These are phyloP conservation scores for Caenorhabditis doughertyi DNA, from an alignment of 2,888 invertebrate genomes.

Conservation along the genomic window DNA sequence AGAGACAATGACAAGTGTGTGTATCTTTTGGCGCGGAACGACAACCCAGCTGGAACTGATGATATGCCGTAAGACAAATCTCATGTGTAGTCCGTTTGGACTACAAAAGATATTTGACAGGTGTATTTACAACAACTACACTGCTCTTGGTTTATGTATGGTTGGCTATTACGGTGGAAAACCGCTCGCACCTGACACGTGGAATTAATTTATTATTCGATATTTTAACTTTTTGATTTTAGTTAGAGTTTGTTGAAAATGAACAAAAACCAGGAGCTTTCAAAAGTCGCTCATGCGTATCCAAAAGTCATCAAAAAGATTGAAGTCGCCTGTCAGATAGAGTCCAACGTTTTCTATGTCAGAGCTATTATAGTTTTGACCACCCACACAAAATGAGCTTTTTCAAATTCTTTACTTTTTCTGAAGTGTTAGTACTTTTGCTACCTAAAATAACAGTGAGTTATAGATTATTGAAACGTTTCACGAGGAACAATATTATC, in stretches of 20 bases:
- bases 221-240: background rate
- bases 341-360: no score
- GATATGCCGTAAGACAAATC: constrained; percentile 3
- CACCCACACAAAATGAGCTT: no score
- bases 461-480: background rate
- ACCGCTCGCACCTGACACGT: background rate
- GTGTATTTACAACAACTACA: background rate
- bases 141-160: background rate
- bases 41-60: background rate
- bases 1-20: constrained; percentile 5
- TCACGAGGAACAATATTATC: background rate
- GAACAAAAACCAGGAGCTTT: no score
- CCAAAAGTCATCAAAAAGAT: no score
- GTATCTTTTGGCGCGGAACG: background rate
- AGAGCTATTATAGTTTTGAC: no score
- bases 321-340: no score
- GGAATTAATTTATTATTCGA: background rate
- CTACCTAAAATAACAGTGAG: background rate
- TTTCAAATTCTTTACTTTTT: no score
- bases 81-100: no score
- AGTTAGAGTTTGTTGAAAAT: background rate
- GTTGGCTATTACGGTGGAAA: constrained; percentile 18
- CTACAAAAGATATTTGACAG: background rate
- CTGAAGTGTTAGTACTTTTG: no score
- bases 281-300: no score